Evolutionary conservation across 2,888 invertebrate species (phyloP).

Genomic region (Fissipunctia ypsillon): DNA sequence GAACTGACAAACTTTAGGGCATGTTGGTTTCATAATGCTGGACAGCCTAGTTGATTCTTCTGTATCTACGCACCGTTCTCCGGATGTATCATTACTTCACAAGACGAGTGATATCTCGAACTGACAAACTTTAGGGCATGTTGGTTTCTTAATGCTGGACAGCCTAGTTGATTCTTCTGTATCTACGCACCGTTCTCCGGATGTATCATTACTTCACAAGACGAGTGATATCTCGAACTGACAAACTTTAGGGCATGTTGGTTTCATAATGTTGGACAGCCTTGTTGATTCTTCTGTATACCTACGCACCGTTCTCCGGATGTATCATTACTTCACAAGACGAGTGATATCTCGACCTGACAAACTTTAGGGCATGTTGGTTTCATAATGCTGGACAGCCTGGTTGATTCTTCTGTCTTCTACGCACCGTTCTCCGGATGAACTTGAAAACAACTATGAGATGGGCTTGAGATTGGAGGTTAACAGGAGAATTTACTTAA

Average conservation of each 20-base stretch:
- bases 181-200: too few species aligned
- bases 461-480: neutral
- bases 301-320: too few species aligned
- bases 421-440: neutral
- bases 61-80: too few species aligned
- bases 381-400: neutral
- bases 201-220: slow-evolving; percentile 17
- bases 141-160: neutral
- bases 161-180: slow-evolving; percentile 6
- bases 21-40: neutral
- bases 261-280: neutral
- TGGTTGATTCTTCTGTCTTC: slow-evolving; percentile 6
- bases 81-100: slow-evolving; percentile 9
- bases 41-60: slow-evolving; percentile 7
- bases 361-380: neutral
- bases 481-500: neutral
- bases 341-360: neutral
- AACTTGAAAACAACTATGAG: neutral
- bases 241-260: neutral
- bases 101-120: slow-evolving; percentile 4
- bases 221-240: neutral
- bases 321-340: slow-evolving; percentile 16
- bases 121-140: neutral
- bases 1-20: neutral
- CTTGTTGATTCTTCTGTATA: slow-evolving; percentile 5